A percentile compares a stretch with the other conserved stretches of the same genome.
phyloP scores from a whole-genome alignment of 2,888 invertebrate species.

The Oligia strigilis region DNA sequence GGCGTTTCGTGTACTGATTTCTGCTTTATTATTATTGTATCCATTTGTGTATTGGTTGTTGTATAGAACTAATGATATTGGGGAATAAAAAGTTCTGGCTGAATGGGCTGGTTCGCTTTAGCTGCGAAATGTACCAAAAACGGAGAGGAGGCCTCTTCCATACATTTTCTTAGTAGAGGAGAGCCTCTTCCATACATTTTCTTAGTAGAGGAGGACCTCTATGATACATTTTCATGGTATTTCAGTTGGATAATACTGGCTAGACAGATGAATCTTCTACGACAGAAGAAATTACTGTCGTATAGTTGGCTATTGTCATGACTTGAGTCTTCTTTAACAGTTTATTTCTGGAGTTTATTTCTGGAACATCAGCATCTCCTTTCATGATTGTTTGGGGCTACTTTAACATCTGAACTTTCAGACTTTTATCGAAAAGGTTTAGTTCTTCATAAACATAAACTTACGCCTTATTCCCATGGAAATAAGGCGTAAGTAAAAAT shows the following conservation, averaged over 20 bases:
- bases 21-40: conserved; percentile 36
- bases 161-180: no score
- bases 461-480: no score
- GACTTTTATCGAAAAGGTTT: neutral
- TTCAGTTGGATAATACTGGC: neutral
- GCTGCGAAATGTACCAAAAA: neutral
- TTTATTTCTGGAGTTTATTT: neutral
- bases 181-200: neutral
- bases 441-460: neutral
- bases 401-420: neutral
- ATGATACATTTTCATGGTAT: no score
- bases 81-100: neutral
- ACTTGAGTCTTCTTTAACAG: neutral
- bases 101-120: neutral
- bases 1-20: conserved; percentile 33
- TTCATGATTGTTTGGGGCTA: neutral
- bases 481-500: no score
- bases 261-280: neutral
- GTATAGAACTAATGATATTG: neutral
- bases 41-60: conserved; percentile 17
- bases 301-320: neutral
- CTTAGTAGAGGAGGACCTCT: neutral
- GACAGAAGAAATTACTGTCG: neutral
- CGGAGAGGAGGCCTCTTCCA: no score
- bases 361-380: neutral